Conservation (phyloP, 2,797 vertebrate genomes). For the Champsocephalus gunnari region DNA sequence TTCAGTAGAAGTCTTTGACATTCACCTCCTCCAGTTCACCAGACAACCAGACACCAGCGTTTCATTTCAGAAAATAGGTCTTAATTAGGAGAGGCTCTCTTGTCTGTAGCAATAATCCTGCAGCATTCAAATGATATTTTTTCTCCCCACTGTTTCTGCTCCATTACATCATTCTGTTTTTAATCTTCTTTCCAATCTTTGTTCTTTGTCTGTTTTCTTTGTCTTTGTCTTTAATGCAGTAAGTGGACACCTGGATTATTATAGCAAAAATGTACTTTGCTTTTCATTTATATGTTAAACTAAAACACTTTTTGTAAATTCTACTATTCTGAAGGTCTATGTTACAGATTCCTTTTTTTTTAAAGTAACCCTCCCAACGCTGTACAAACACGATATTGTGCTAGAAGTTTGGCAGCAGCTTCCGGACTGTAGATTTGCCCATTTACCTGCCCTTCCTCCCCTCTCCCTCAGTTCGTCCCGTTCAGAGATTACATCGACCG, state of each 20-base stretch:
- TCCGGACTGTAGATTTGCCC: neutral
- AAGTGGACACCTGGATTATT: too few relatives aligned
- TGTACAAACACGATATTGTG: too few relatives aligned
- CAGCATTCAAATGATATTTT: neutral
- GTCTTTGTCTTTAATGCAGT: neutral
- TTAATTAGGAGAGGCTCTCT: slow-evolving; percentile 30
- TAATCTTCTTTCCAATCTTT: neutral
- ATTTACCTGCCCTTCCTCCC: neutral
- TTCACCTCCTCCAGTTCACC: neutral
- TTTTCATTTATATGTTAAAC: too few relatives aligned
- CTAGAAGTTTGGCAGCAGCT: neutral
- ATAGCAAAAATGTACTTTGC: too few relatives aligned
- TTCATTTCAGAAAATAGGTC: slow-evolving; percentile 16
- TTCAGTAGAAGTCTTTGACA: slow-evolving; percentile 8
- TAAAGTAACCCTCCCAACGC: too few relatives aligned
- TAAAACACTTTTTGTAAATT: too few relatives aligned
- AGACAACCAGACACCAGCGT: slow-evolving; percentile 3
- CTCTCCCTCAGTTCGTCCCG: slow-evolving; percentile 90
- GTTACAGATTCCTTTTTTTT: too few relatives aligned
- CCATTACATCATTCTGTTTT: neutral
- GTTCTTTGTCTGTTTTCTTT: neutral
- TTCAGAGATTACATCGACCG: slow-evolving; percentile 97
- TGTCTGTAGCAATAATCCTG: slow-evolving; percentile 7
- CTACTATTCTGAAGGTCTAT: too few relatives aligned
- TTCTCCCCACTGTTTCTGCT: too few relatives aligned